These are phyloP conservation scores for Xenopus tropicalis DNA, from an alignment of 2,113 vertebrate species.

Conservation along the genomic window UCB_Xtro_10.0 CM004443.2:165617001-165617500, in stretches of 20 bases:
- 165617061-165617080: slow-evolving; percentile 2
- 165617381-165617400: slow-evolving; percentile 12
- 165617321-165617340: slow-evolving; percentile 5
- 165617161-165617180: slow-evolving; percentile 8
- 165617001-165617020: too few species aligned
- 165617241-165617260: slow-evolving; percentile 12
- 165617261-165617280: slow-evolving; percentile 18
- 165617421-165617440: too few species aligned
- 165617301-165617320: slow-evolving; percentile 28
- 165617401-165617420: neutral
- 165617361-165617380: slow-evolving; percentile 23
- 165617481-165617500: too few species aligned
- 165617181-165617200: slow-evolving; percentile 19
- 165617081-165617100: slow-evolving; percentile 11
- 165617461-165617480: too few species aligned
- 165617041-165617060: slow-evolving; percentile 27
- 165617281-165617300: slow-evolving; percentile 18
- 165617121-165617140: neutral
- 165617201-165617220: slow-evolving; percentile 33
- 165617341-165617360: slow-evolving; percentile 28
- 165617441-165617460: too few species aligned
- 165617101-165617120: slow-evolving; percentile 11
- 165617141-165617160: slow-evolving; percentile 5
- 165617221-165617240: slow-evolving; percentile 31
- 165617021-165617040: too few species aligned